These are phyloP conservation scores for Podarcis muralis DNA, from an alignment of 2,113 vertebrate species.

Conservation along the genomic window DNA sequence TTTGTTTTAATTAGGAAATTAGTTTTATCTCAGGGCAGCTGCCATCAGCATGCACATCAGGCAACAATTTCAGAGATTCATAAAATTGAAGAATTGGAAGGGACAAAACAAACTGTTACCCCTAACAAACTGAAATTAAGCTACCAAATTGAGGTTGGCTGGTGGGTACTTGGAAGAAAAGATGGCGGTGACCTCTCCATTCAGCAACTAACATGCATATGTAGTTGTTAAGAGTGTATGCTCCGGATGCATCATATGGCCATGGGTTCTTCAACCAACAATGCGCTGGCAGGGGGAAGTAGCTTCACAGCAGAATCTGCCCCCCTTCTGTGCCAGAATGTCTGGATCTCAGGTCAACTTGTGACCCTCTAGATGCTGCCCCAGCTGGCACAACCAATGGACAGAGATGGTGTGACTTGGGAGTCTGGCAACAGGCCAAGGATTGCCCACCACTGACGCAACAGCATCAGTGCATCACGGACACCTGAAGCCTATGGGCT, in stretches of 20 bases:
- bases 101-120: background rate
- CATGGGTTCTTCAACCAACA: background rate
- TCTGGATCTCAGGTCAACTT: background rate
- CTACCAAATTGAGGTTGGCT: background rate
- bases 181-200: background rate
- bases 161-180: background rate
- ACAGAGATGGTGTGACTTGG: background rate
- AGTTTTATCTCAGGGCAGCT: background rate
- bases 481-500: background rate
- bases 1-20: background rate
- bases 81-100: no score
- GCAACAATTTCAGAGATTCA: background rate
- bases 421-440: background rate
- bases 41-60: background rate
- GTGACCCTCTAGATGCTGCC: background rate
- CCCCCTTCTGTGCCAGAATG: background rate
- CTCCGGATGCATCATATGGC: background rate
- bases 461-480: background rate
- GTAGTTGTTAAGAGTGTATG: background rate
- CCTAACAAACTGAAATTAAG: background rate
- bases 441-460: background rate
- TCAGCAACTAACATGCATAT: background rate
- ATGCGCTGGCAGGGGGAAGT: background rate
- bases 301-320: background rate
- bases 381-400: background rate